Base-by-base conservation (phyloP, 2,888 invertebrate genomes). In the Candidula unifasciata region DNA sequence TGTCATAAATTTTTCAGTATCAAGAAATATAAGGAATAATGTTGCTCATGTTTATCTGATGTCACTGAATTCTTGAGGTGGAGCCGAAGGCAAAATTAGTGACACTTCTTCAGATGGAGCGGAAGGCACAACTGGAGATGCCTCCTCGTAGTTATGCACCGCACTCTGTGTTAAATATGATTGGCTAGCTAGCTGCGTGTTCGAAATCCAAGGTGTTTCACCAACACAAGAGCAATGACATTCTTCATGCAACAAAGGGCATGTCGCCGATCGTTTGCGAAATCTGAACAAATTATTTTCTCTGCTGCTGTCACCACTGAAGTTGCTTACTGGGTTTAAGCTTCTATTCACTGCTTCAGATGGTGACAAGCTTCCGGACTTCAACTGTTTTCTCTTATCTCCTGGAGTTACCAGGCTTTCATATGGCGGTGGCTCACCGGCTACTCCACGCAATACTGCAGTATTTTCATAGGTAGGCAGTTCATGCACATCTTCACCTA, bases 31-130 rank as follows among this genome's bases (percentile, higher is more conserved):
- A 35, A 33, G 3, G 2, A 18, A 24, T 30, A 5, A 33, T 18
- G 24, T 0, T 35, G 24, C 5, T 78, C 78, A 78, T 35, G 78
- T 78, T 60, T 35, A 33, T 35, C n/a, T 64, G 16, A 24, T 37
- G 35, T 78, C 64, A 21, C 37, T 64, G 30, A 35, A 54, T 60
- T 80, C 80, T 13, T 54, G 33, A 35, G 80, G 80, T n/a, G 80
- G 80, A 60, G 80, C 80, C 24, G 80, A 71, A n/a, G 80, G 80
- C 30, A 71, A 5, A 24, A 54, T 24, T 37, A 37, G 37, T n/a
- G n/a, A n/a, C n/a, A n/a, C n/a, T n/a, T n/a, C n/a, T n/a, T n/a
- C n/a, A n/a, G n/a, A n/a, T n/a, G 69, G 54, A 21, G 44, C 44
- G 13, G 44, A 44, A 44, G 44, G 44, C 44, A 44, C 44, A 44